Base-by-base conservation (phyloP, 2,888 invertebrate species). In the Chirona hameri region DNA sequence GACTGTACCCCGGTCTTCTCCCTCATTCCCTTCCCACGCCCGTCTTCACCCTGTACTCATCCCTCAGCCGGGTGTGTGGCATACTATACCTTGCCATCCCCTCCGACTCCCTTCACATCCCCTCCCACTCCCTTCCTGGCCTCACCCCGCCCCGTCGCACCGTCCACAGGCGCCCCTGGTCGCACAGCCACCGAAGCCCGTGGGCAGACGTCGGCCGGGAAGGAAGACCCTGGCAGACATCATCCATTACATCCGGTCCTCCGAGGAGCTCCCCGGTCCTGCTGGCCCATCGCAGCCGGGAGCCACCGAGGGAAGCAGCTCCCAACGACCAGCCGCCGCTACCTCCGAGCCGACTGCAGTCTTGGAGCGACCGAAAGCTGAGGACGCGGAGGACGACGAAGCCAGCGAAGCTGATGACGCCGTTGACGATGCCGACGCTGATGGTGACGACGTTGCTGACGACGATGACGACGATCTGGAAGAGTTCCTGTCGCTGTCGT, bases 381-480 rank as follows among this genome's bases (percentile, higher is more conserved):
- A 14, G 60, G 60, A 24, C 24, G 24, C 60, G 24, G 60, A 2
- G 60, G 60, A 24, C 60, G 1, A 55, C 12, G 55, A 3, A 18
- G 15, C 55, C 55, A 21, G 24, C 7, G 24, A 21, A 2, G 60
- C 60, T 2, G 60, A 21, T 18, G 60, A 60, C 18, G 60, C 60
- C 7, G 60, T 24, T 24, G 60, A 60, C 24, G 24, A 14, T 24
- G 60, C 60, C 60, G 60, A 60, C 24, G 24, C 60, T 24, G 14
- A 55, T 18, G 15, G 4, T 55, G 15, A 18, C 55, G 15, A 55
- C 21, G 57, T 5, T 39, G 52, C 65, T n/a, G 65, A 10, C 7
- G 60, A n/a, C 65, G 65, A 27, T n/a, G 27, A 65, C 65, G 76
- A 76, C 76, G 76, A 76, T 9, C 76, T 76, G 76, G 76, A 76